These are phyloP conservation scores for Chromis chromis DNA, from an alignment of 2,797 vertebrate species.

Conservation along the genomic window DNA sequence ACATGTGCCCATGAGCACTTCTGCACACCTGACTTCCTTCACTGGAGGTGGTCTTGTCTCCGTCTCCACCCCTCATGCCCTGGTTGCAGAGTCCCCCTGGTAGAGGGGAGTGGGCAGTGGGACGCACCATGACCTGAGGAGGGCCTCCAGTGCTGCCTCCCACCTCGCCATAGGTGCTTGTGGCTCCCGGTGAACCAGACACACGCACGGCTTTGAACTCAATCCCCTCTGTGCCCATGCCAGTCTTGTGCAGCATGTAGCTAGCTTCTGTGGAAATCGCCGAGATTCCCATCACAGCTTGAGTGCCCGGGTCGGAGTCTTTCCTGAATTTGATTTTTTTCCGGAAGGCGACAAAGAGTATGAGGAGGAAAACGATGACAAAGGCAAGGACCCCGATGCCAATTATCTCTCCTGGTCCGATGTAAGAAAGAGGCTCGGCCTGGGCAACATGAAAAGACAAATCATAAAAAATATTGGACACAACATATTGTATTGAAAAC, in stretches of 20 bases:
- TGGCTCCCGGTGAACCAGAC: constrained; percentile 62
- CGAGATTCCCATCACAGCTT: constrained; percentile 86
- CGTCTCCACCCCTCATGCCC: constrained; percentile 51
- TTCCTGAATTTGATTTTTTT: constrained; percentile 93
- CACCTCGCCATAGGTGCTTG: constrained; percentile 69
- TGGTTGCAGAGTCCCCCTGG: constrained; percentile 60
- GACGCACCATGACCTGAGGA: constrained; percentile 93
- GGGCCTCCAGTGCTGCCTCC: constrained; percentile 75
- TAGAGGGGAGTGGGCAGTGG: constrained; percentile 88
- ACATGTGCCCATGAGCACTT: not conserved
- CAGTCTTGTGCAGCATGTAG: constrained; percentile 81
- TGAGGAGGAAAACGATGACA: constrained; percentile 89
- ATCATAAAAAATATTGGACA: constrained; percentile 9
- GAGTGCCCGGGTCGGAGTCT: constrained; percentile 86
- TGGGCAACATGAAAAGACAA: constrained; percentile 69
- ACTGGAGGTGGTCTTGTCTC: constrained; percentile 66
- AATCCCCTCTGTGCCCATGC: constrained; percentile 74
- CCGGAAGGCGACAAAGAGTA: constrained; percentile 91
- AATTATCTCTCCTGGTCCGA: constrained; percentile 95
- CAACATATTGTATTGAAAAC: not conserved
- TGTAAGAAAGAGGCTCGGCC: constrained; percentile 90
- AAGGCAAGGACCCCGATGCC: constrained; percentile 93
- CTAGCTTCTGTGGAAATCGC: constrained; percentile 90
- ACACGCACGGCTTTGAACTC: constrained; percentile 81
- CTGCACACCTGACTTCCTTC: constrained; percentile 72